Evolutionary conservation across 2,797 vertebrate genomes (phyloP), one percentile per base, ranked within the genome.

Genomic region (Heteromormyrus szaboi): DNA sequence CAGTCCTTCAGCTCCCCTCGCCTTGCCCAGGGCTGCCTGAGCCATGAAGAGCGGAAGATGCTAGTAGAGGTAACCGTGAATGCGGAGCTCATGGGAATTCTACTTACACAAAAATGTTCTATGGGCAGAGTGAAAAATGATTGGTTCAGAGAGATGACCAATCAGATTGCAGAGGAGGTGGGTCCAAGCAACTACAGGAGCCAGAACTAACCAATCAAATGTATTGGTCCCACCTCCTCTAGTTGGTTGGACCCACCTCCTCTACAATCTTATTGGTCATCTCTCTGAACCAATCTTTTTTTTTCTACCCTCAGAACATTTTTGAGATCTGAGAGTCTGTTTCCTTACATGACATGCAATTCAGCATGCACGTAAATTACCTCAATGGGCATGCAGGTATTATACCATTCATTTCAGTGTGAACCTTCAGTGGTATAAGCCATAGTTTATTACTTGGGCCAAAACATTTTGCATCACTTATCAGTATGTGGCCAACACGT

Each of bases 11-110:
- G 90, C 90, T 92, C 94, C 89, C 91, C 88, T 19, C 93, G 94
- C 56, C 94, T 90, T 0, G 88, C 95, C 29, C 94, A 93, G 91
- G 94, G 79, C 91, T 95, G 94, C 90, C 91, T 95, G 88, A 93
- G 91, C 90, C 92, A 94, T 84, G 8, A 91, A 88, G 90, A 94
- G 44, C 94, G 94, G 91, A 91, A 89, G 2, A 91, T 93, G 4
- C 93, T 96, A 1, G 95, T 94, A 85, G 91, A 95, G 93, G 94
- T 93, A 94, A 90, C 46, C 14, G 1, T 79, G 72, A 9, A 17
- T n/a, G 33, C 1, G 72, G 37, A 3, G 29, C 11, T 12, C 7
- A 62, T 62, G 59, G 22, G 8, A 62, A 25, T 62, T 9, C 11
- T 25, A 62, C 22, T 62, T 62, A 62, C 8, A 11, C 59, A 62